These are phyloP conservation scores for Notospermus geniculatus DNA, from an alignment of 1,140 invertebrate species.

Conservation along the genomic window DNA sequence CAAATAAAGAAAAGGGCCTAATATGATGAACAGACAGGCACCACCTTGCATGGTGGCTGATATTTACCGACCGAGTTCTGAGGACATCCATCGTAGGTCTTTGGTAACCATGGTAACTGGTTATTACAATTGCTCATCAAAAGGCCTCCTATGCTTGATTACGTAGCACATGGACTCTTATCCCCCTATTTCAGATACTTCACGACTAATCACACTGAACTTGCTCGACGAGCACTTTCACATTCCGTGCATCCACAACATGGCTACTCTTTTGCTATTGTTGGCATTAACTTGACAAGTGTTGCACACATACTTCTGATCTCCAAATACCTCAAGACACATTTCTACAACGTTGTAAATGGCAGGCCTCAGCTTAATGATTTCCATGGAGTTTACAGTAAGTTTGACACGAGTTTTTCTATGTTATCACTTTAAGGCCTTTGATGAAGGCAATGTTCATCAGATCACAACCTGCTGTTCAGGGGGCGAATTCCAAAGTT, in stretches of 20 bases:
- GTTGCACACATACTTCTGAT: constrained; percentile 80
- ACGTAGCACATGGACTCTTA: neutral
- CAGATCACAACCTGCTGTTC: no score
- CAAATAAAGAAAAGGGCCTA: no score
- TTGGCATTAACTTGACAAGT: constrained; percentile 89
- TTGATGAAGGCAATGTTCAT: no score
- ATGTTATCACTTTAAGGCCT: no score
- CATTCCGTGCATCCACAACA: constrained; percentile 82
- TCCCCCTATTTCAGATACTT: constrained; percentile 63
- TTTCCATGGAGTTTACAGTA: constrained; percentile 91
- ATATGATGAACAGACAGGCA: no score
- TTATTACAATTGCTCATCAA: neutral
- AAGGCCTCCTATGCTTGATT: neutral
- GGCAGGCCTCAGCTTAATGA: constrained; percentile 66
- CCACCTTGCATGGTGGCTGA: no score
- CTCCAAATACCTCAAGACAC: constrained; percentile 80
- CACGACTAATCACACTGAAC: constrained; percentile 74
- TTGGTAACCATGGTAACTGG: no score
- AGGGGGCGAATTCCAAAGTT: no score
- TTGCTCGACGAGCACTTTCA: constrained; percentile 77
- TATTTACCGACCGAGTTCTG: no score
- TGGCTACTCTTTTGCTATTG: constrained; percentile 69
- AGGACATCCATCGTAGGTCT: no score
- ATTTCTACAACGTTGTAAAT: constrained; percentile 80
- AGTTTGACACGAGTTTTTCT: no score